These are phyloP conservation scores for Zeugodacus cucurbitae DNA, from an alignment of 1,140 invertebrate genomes.

Conservation along the genomic window DNA sequence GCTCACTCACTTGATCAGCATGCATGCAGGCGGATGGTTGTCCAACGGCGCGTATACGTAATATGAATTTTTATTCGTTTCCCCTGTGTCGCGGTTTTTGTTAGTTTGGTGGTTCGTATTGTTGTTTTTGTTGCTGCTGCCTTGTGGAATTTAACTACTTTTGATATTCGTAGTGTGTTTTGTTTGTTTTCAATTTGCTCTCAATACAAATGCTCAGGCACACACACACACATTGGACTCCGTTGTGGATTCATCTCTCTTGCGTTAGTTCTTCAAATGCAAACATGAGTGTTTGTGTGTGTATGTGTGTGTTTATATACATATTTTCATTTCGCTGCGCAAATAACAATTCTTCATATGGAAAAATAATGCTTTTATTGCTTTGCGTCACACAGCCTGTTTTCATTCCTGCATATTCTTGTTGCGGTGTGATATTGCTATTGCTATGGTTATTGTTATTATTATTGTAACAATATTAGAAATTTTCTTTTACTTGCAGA, in stretches of 20 bases:
- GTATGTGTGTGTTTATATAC: neutral
- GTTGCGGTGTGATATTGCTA: neutral
- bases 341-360: slow-evolving; percentile 4
- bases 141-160: slow-evolving; percentile 14
- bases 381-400: neutral
- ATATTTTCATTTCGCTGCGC: neutral
- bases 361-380: neutral
- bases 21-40: neutral
- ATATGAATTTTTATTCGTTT: slow-evolving; percentile 32
- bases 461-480: too few relatives aligned
- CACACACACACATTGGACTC: neutral
- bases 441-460: too few relatives aligned
- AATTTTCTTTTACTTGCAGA: too few relatives aligned
- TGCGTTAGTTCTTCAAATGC: neutral
- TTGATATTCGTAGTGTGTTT: neutral
- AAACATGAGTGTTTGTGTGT: too few relatives aligned
- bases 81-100: neutral
- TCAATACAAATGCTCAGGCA: neutral
- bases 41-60: slow-evolving; percentile 6
- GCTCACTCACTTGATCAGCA: neutral
- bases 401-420: neutral
- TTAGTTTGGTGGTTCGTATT: neutral
- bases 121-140: neutral
- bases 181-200: slow-evolving; percentile 29
- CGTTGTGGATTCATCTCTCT: neutral